phyloP scores from a whole-genome alignment of 2,888 invertebrate genomes.

The Drosophila prostipennis region DNA sequence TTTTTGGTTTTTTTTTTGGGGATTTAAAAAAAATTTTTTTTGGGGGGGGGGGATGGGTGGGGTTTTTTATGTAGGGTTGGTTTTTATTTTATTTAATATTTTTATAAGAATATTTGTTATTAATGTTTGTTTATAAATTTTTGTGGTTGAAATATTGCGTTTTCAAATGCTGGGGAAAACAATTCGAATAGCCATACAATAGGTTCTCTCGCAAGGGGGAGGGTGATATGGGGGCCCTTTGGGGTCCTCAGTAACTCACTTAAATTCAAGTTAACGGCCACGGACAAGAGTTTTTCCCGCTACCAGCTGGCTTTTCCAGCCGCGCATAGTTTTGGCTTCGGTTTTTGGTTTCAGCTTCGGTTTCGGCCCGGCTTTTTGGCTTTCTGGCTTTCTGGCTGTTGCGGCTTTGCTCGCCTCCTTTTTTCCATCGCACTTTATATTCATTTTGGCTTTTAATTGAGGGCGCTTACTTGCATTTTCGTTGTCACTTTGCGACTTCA shows the following conservation, averaged over 20 bases:
- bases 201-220: not conserved
- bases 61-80: too few relatives aligned
- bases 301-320: conserved; percentile 42
- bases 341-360: conserved; percentile 31
- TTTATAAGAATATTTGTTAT: too few relatives aligned
- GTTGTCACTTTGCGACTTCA: conserved; percentile 68
- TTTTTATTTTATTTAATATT: too few relatives aligned
- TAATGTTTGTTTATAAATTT: too few relatives aligned
- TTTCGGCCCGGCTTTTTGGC: conserved; percentile 40
- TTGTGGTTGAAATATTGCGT: too few relatives aligned
- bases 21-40: too few relatives aligned
- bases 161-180: conserved; percentile 12
- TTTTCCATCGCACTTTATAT: conserved; percentile 59
- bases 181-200: conserved; percentile 37
- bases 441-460: conserved; percentile 75
- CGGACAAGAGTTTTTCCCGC: conserved; percentile 33
- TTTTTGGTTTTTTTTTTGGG: too few relatives aligned
- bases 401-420: conserved; percentile 34
- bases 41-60: too few relatives aligned
- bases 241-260: too few relatives aligned
- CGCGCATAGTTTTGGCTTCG: conserved; percentile 49
- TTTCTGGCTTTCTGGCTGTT: conserved; percentile 36
- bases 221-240: not conserved
- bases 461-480: conserved; percentile 75
- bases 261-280: conserved; percentile 52